These are phyloP conservation scores for Nebria salina DNA, from an alignment of 2,888 invertebrate species.

Conservation along the genomic window DNA sequence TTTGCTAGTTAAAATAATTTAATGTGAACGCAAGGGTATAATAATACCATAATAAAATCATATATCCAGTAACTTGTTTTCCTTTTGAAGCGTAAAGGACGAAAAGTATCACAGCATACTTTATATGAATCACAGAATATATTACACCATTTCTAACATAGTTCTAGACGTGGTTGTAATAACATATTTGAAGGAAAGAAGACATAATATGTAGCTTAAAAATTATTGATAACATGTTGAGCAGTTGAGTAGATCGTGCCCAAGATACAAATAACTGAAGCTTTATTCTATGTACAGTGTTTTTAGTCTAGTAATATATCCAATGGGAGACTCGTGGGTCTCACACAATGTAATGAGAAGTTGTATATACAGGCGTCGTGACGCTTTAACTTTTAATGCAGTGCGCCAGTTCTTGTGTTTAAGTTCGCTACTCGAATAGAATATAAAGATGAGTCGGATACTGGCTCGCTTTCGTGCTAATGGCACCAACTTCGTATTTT, in stretches of 20 bases:
- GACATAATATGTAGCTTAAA: not conserved
- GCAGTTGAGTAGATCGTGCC: not conserved
- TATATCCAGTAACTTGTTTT: too few species aligned
- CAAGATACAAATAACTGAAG: not conserved
- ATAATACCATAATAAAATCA: too few species aligned
- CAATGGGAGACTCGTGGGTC: not conserved
- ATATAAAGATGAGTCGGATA: slow-evolving; percentile 41
- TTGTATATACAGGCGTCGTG: slow-evolving; percentile 25
- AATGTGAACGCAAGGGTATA: too few species aligned
- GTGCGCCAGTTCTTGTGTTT: slow-evolving; percentile 38
- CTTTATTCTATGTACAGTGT: not conserved
- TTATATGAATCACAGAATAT: too few species aligned
- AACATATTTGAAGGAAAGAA: not conserved
- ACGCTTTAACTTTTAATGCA: slow-evolving; percentile 46
- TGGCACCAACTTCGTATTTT: slow-evolving; percentile 37
- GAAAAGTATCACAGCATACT: too few species aligned
- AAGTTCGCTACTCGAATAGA: slow-evolving; percentile 39
- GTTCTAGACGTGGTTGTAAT: not conserved
- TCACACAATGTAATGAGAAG: slow-evolving; percentile 39
- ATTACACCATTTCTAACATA: too few species aligned
- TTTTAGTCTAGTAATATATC: not conserved
- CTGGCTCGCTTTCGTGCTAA: slow-evolving; percentile 34
- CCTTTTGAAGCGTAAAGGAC: too few species aligned
- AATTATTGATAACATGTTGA: not conserved
- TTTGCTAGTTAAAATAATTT: too few species aligned